Evolutionary conservation across 1,140 invertebrate genomes (phyloP).

Genomic region (Lepidurus couesii): DNA sequence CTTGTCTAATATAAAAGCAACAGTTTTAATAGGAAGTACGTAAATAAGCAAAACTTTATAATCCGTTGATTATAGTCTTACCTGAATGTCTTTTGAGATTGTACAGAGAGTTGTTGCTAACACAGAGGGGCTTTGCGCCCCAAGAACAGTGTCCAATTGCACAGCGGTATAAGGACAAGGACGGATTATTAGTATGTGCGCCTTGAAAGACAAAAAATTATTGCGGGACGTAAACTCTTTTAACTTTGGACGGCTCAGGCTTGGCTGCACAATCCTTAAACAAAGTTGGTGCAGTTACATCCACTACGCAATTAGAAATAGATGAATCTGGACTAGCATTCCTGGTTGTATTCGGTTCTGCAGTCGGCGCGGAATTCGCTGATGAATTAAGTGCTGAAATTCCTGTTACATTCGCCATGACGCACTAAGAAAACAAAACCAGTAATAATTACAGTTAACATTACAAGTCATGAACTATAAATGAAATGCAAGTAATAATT

Average conservation of each 20-base stretch:
- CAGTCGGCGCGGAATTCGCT: not conserved
- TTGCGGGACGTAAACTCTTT: not conserved
- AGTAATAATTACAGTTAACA: not conserved
- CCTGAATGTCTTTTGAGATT: constrained; percentile 1
- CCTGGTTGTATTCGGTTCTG: constrained; percentile 4
- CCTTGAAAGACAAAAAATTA: not conserved
- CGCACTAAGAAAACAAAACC: not conserved
- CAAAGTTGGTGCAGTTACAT: not conserved
- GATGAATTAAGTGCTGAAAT: not conserved
- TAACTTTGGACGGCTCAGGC: not conserved
- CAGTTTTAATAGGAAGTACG: not conserved
- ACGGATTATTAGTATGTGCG: not conserved
- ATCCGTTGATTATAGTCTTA: not conserved
- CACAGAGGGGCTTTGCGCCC: not conserved
- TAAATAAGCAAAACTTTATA: not conserved
- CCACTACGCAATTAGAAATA: not conserved
- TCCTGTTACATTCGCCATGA: not conserved
- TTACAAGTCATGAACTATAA: not conserved
- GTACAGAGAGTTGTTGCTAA: constrained; percentile 1
- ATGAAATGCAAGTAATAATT: not conserved
- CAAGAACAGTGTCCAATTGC: not conserved
- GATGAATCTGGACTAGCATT: constrained; percentile 5
- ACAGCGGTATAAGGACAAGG: not conserved
- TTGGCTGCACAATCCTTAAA: not conserved
- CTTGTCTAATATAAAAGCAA: not conserved